Conservation (phyloP, 2,113 vertebrate genomes). For the Lichenostomus cassidix region DNA sequence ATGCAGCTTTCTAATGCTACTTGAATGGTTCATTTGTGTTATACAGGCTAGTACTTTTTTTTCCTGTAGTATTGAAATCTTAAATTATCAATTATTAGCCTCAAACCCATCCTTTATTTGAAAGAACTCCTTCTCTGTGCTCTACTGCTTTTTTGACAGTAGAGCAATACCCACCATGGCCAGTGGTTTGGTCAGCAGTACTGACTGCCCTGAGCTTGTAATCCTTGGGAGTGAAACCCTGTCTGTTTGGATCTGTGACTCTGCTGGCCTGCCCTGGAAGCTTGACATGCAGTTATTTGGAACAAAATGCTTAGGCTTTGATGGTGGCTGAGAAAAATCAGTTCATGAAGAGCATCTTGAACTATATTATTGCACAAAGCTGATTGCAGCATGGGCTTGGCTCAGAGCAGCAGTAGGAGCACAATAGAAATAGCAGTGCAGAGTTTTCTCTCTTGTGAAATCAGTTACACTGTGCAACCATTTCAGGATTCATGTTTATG, state of each 20-base stretch:
- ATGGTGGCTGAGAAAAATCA: background rate
- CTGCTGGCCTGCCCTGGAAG: background rate
- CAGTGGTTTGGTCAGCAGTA: background rate
- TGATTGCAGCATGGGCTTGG: background rate
- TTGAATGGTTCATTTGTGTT: background rate
- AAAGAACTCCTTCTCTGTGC: background rate
- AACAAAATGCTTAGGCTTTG: background rate
- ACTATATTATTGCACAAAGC: background rate
- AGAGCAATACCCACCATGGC: background rate
- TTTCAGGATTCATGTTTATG: background rate
- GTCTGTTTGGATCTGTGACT: background rate
- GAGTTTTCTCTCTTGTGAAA: background rate
- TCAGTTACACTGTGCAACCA: background rate
- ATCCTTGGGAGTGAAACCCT: background rate
- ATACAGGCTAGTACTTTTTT: background rate
- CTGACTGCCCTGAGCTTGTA: background rate
- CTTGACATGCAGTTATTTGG: background rate
- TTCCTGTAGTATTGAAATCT: background rate
- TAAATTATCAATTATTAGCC: background rate
- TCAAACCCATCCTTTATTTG: background rate
- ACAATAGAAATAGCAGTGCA: background rate
- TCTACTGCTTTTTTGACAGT: background rate
- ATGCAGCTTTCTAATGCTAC: background rate
- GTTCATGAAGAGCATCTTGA: background rate
- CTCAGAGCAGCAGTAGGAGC: background rate